Evolutionary conservation across 35 echinoderm and acorn worm species (phyloP).

Genomic region (Heliocidaris tuberculata): DNA sequence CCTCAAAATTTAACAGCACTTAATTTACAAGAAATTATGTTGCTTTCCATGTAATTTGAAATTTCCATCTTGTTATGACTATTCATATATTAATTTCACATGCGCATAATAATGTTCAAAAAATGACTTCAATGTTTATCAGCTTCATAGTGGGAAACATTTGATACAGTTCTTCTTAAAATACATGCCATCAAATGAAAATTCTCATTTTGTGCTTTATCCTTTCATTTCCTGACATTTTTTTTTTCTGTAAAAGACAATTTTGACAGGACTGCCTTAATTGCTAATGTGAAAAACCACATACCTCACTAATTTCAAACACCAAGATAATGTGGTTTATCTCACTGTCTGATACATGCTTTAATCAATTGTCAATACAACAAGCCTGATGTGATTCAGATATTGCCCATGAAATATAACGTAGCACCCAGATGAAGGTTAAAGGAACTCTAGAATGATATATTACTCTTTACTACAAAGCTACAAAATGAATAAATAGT

Average conservation of each 20-base stretch:
- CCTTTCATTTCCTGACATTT: neutral
- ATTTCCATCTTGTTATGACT: neutral
- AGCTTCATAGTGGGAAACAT: neutral
- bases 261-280: no score
- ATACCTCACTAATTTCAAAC: neutral
- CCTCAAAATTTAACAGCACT: neutral
- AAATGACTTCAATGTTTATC: neutral
- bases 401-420: neutral
- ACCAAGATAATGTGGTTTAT: neutral
- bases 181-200: neutral
- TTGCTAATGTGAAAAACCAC: neutral
- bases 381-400: neutral
- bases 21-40: neutral
- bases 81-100: neutral
- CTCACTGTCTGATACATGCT: neutral
- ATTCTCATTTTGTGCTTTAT: neutral
- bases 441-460: neutral
- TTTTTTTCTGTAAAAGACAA: neutral
- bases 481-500: constrained; percentile 19
- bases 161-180: neutral
- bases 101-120: neutral
- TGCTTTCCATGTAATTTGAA: neutral
- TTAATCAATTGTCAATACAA: neutral
- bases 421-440: neutral
- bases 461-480: neutral